phyloP scores from a whole-genome alignment of 2,888 invertebrate species.

The Pammene fasciana region DNA sequence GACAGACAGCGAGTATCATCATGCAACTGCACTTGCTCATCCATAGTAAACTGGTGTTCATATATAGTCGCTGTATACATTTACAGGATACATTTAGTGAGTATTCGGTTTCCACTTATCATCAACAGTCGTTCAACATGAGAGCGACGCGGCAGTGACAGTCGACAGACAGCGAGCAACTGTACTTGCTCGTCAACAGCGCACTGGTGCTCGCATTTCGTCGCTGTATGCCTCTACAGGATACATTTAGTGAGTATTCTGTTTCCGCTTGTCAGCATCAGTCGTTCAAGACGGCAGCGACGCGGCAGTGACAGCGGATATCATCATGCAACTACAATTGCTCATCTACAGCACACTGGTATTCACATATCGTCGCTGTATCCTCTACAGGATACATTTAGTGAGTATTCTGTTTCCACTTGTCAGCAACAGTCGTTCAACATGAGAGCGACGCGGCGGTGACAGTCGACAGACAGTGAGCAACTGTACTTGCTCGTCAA shows the following conservation, averaged over 20 bases:
- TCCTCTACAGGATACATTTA: too few species aligned
- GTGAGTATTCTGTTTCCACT: neutral
- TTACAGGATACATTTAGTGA: neutral
- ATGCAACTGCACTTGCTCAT: constrained; percentile 82
- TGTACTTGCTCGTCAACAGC: neutral
- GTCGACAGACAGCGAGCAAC: neutral
- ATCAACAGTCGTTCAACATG: constrained; percentile 88
- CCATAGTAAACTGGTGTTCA: constrained; percentile 87
- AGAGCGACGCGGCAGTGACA: constrained; percentile 53
- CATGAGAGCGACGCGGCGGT: too few species aligned
- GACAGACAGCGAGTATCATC: neutral
- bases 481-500: neutral
- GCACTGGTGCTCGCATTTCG: constrained; percentile 81
- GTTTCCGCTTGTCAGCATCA: too few species aligned
- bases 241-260: too few species aligned
- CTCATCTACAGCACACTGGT: constrained; percentile 97
- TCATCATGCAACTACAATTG: constrained; percentile 99
- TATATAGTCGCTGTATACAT: neutral
- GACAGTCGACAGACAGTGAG: too few species aligned
- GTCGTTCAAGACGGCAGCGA: constrained; percentile 97
- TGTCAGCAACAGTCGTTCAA: too few species aligned
- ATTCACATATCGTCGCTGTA: constrained; percentile 99
- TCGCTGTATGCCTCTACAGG: neutral
- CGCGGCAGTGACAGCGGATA: constrained; percentile 96
- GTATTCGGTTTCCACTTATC: constrained; percentile 98